Conservation (phyloP, 1,140 invertebrate genomes). For the Anastatus disparis region DNA sequence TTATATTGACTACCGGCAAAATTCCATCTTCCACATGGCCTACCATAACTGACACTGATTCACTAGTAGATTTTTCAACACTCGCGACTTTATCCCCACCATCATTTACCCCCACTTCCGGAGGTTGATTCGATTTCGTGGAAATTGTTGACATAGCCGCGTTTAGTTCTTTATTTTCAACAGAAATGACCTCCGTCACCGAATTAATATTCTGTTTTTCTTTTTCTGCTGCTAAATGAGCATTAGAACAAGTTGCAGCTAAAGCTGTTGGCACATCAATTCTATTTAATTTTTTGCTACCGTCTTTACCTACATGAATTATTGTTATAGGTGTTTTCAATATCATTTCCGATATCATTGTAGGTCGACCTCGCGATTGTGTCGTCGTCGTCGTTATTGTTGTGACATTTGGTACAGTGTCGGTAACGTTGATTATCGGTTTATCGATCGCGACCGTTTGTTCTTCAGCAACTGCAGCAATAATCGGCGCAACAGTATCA, state of each 20-base stretch:
- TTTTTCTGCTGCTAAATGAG: neutral
- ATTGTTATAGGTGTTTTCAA: slow-evolving; percentile 36
- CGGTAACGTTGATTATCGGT: neutral
- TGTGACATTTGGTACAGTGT: neutral
- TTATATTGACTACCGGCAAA: neutral
- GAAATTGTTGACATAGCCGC: neutral
- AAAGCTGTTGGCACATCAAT: slow-evolving; percentile 3
- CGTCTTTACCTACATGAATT: slow-evolving; percentile 22
- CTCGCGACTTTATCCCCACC: neutral
- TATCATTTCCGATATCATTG: slow-evolving; percentile 28
- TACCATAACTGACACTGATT: neutral
- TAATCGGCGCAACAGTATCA: neutral
- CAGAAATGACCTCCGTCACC: neutral
- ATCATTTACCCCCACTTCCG: neutral
- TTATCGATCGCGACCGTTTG: neutral
- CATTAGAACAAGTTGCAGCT: neutral
- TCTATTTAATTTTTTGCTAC: slow-evolving; percentile 14
- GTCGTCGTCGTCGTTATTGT: neutral
- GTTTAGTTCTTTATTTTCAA: neutral
- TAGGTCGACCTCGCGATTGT: slow-evolving; percentile 1
- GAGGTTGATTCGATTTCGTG: neutral
- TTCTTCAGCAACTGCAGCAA: neutral
- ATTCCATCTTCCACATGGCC: neutral
- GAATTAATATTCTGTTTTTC: neutral
- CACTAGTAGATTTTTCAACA: neutral